Conservation (phyloP, 2,888 invertebrate genomes). For the Tupiocoris notatus region DNA sequence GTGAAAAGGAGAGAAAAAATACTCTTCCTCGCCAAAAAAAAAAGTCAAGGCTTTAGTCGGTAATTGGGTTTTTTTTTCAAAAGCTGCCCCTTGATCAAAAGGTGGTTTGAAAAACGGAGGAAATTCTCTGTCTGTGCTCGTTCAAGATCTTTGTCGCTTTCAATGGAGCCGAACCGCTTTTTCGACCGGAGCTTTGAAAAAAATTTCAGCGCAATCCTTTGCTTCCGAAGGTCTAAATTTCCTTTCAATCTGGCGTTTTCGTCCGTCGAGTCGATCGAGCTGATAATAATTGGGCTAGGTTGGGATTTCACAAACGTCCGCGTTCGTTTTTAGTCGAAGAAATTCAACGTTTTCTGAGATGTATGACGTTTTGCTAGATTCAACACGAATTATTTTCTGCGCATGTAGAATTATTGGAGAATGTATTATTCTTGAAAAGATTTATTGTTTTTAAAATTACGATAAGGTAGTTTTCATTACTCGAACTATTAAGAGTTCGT, state of each 20-base stretch:
- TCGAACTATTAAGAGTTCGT: no score
- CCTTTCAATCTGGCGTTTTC: neutral
- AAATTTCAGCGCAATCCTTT: neutral
- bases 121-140: neutral
- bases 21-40: neutral
- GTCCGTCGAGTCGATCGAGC: no score
- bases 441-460: no score
- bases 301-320: no score
- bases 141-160: neutral
- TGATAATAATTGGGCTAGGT: no score
- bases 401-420: no score
- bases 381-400: no score
- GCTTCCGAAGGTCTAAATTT: neutral
- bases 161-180: neutral
- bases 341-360: no score
- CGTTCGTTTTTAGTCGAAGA: no score
- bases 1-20: conserved; percentile 2
- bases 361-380: no score
- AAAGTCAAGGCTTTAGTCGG: conserved; percentile 16
- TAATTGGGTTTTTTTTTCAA: conserved; percentile 28
- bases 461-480: no score
- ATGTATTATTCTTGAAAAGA: no score
- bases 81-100: neutral
- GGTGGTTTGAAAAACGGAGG: neutral
- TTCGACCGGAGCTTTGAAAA: neutral